Conservation (phyloP, 1,140 invertebrate genomes). For the Apis mellifera region Amel_HAv3.1 CM009934.2:6015501-6016000, state of each 20-base stretch:
- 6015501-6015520: neutral
- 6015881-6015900: slow-evolving; percentile 44
- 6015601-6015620: too few species aligned
- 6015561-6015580: neutral
- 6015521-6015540: neutral
- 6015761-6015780: too few species aligned
- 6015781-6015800: too few species aligned
- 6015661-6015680: too few species aligned
- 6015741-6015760: too few species aligned
- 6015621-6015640: too few species aligned
- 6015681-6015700: too few species aligned
- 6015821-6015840: too few species aligned
- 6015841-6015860: neutral
- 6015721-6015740: too few species aligned
- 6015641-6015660: too few species aligned
- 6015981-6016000: neutral
- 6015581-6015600: too few species aligned
- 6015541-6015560: neutral
- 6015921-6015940: slow-evolving; percentile 8
- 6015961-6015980: neutral
- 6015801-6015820: neutral
- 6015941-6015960: slow-evolving; percentile 26
- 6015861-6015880: neutral
- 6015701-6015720: too few species aligned
- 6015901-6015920: neutral